Evolutionary conservation across 2,113 vertebrate genomes (phyloP), one percentile per base, ranked within the genome.

Genomic region (Pardalotus punctatus): DNA sequence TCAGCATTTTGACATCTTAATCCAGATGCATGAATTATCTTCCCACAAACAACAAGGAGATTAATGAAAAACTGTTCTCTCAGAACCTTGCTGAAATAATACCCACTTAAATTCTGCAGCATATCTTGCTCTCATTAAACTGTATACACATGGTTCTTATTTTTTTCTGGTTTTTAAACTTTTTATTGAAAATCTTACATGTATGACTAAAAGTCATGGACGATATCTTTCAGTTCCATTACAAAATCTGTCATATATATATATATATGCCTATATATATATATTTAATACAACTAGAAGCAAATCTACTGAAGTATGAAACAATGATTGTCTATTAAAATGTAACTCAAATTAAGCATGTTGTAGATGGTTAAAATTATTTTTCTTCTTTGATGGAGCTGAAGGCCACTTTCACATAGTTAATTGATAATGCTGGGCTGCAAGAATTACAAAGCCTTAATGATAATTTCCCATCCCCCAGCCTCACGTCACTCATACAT

Each of bases 321-420:
- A 95, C 42, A 88, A 87, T 95, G 85, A 97, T 96, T 97, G 96
- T 97, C 94, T 97, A 95, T 84, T 89, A 96, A 98, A 93, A 93
- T 58, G 81, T 88, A 94, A 97, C 57, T 94, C 61, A 97, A 97
- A 97, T 88, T 93, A 92, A 95, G 76, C 62, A 22, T 86, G 62
- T 51, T 92, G 56, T 25, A 86, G 80, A 92, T 93, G 54, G 78
- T 86, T 38, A 66, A 86, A 90, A 86, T 95, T 95, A 86, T 77
- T 94, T 78, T 80, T 80, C 80, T 95, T 91, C 82, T 97, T 72
- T 93, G 72, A 94, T 97, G 94, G 97, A 97, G 86, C 90, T 97
- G 96, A 98, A 98, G 98, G 98, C 94, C 97, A 97, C 96, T 97
- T 98, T 95, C 92, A 97, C 90, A 88, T 91, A 94, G 19, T 96